Percentiles rank a stretch among this genome's conserved stretches.
These are phyloP conservation scores for Microplitis mediator DNA, from an alignment of 1,140 invertebrate genomes.

Conservation along the genomic window DNA sequence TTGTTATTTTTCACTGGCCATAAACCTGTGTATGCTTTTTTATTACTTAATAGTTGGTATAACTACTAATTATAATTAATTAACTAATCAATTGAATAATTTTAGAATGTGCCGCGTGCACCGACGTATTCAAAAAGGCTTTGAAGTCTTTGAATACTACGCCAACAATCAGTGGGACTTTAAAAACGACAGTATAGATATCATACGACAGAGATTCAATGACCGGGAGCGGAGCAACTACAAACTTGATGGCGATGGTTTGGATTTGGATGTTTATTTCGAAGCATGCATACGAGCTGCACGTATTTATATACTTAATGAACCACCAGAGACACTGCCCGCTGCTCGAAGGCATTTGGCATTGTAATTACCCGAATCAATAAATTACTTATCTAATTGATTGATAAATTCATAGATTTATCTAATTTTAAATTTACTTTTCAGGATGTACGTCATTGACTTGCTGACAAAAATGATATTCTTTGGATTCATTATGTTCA, in stretches of 20 bases:
- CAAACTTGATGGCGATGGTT: conserved; percentile 72
- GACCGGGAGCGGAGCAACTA: conserved; percentile 69
- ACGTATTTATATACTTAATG: conserved; percentile 79
- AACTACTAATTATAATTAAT: neutral
- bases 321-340: conserved; percentile 82
- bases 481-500: neutral
- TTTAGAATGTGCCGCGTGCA: conserved; percentile 76
- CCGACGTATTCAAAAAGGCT: conserved; percentile 78
- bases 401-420: neutral
- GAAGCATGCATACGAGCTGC: conserved; percentile 75
- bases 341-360: conserved; percentile 78
- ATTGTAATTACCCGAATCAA: conserved; percentile 66
- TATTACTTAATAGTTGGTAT: neutral
- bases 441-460: neutral
- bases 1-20: conserved; percentile 77
- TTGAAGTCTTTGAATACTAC: conserved; percentile 85
- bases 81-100: conserved; percentile 8
- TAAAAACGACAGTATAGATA: conserved; percentile 66
- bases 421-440: conserved; percentile 16
- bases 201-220: conserved; percentile 68
- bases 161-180: conserved; percentile 87
- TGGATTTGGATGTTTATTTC: conserved; percentile 77
- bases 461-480: neutral
- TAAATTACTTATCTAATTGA: neutral
- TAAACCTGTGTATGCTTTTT: conserved; percentile 78